A percentile compares a stretch with the other conserved stretches of the same genome.
phyloP scores from a whole-genome alignment of 2,888 invertebrate genomes.

The Archaeoteleia sp. region DNA sequence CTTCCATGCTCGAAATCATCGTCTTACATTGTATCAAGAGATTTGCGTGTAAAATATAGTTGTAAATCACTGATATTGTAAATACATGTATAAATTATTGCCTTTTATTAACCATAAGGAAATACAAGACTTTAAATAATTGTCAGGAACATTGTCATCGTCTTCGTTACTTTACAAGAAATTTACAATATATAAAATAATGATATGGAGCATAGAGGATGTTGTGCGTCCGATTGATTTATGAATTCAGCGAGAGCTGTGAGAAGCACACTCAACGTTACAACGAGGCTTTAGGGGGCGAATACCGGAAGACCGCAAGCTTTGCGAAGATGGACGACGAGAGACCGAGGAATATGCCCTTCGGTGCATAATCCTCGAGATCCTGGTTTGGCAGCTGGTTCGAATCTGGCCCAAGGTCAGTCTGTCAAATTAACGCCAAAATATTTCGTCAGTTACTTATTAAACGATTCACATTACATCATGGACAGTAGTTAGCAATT shows the following conservation, averaged over 20 bases:
- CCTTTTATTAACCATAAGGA: not conserved
- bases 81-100: conserved; percentile 37
- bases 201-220: conserved; percentile 33
- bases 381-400: conserved; percentile 53
- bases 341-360: conserved; percentile 32
- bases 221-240: conserved; percentile 34
- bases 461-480: conserved; percentile 33
- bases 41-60: conserved; percentile 62
- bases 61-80: conserved; percentile 20
- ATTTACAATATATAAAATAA: too few species aligned
- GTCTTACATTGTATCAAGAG: conserved; percentile 65
- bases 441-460: conserved; percentile 22
- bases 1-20: conserved; percentile 53
- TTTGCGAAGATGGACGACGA: conserved; percentile 52
- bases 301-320: conserved; percentile 51
- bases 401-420: conserved; percentile 68
- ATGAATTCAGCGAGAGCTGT: conserved; percentile 40
- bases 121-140: not conserved
- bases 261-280: conserved; percentile 28
- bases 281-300: conserved; percentile 52
- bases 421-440: conserved; percentile 58
- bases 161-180: too few species aligned
- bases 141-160: not conserved
- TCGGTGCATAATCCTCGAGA: conserved; percentile 36
- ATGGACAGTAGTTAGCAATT: conserved; percentile 15